Evolutionary conservation across 2,888 invertebrate species (phyloP).

Genomic region (Cephus pulcher): DNA sequence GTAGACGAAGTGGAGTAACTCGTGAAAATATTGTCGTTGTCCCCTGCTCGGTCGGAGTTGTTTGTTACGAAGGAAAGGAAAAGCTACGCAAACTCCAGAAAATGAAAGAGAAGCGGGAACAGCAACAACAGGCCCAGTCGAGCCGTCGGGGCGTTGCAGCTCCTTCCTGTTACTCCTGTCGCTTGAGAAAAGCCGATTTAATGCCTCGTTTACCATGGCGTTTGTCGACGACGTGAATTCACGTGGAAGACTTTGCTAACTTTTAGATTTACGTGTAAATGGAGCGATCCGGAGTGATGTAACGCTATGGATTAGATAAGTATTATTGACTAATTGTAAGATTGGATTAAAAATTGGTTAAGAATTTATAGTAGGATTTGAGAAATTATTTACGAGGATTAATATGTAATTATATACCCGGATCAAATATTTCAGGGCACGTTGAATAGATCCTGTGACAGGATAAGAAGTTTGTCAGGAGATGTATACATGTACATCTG

Average conservation of each 20-base stretch:
- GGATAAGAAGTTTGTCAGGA: too few relatives aligned
- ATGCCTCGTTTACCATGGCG: neutral
- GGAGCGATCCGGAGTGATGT: too few relatives aligned
- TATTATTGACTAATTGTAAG: too few relatives aligned
- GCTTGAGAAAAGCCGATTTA: neutral
- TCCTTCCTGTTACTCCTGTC: neutral
- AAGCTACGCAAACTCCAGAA: neutral
- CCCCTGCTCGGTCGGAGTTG: neutral
- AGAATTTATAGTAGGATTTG: too few relatives aligned
- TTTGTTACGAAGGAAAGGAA: neutral
- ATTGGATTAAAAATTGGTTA: too few relatives aligned
- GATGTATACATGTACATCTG: too few relatives aligned
- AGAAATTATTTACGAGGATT: too few relatives aligned
- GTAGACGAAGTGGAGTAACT: neutral
- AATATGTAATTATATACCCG: too few relatives aligned
- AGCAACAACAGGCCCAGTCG: neutral
- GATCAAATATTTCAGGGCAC: too few relatives aligned
- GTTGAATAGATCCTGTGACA: too few relatives aligned
- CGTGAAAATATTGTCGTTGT: neutral
- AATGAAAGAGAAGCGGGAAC: neutral
- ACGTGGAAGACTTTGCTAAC: neutral
- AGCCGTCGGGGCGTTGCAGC: neutral
- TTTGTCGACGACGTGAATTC: neutral
- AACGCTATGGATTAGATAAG: too few relatives aligned
- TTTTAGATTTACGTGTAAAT: neutral